Conservation (phyloP, 2,888 invertebrate genomes). For the Phragmatobia fuliginosa region DNA sequence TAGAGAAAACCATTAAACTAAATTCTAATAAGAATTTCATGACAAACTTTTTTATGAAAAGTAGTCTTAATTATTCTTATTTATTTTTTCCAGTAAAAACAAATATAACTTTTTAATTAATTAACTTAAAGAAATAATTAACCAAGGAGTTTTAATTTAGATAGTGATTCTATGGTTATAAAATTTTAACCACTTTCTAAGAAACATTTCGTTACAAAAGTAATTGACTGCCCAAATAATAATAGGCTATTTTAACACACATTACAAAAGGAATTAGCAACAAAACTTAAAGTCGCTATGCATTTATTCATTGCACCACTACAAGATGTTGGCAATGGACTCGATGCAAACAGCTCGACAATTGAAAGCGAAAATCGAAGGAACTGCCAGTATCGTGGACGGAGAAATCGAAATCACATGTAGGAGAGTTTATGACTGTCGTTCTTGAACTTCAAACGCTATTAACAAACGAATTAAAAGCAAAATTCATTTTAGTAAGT, state of each 20-base stretch:
- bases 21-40: neutral
- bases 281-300: constrained; percentile 30
- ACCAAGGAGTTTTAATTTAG: neutral
- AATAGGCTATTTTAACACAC: neutral
- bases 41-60: neutral
- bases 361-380: constrained; percentile 77
- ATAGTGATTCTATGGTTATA: neutral
- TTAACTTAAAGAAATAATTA: neutral
- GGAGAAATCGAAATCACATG: constrained; percentile 67
- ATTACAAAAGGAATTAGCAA: neutral
- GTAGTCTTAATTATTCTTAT: neutral
- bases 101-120: neutral
- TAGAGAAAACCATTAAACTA: neutral
- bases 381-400: constrained; percentile 47
- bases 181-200: neutral
- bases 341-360: constrained; percentile 57
- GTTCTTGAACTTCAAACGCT: neutral
- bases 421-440: neutral
- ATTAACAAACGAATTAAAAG: constrained; percentile 34
- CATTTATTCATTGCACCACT: constrained; percentile 53
- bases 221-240: neutral
- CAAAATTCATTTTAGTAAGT: constrained; percentile 55
- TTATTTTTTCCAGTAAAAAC: neutral
- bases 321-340: constrained; percentile 71
- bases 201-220: neutral